phyloP scores from a whole-genome alignment of 92 coral and sea anemone genomes.

The Bergia puertoricense region DNA sequence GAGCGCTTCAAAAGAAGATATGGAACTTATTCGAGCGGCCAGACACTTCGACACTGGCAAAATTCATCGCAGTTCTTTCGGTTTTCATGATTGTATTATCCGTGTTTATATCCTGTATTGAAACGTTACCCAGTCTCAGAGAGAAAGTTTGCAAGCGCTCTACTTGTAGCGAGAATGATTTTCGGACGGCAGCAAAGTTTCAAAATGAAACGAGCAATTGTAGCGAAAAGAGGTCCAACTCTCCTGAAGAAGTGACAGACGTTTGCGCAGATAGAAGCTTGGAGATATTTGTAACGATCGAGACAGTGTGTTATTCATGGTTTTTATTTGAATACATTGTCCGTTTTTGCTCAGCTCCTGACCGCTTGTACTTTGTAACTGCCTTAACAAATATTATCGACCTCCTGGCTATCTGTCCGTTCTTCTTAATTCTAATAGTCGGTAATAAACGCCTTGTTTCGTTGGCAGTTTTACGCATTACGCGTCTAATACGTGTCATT shows the following conservation, averaged over 20 bases:
- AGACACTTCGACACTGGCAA: conserved; percentile 81
- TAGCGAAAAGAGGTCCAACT: conserved; percentile 11
- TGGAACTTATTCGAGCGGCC: conserved; percentile 96
- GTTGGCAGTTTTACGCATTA: conserved; percentile 72
- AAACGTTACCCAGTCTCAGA: conserved; percentile 67
- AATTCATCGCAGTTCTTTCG: conserved; percentile 72
- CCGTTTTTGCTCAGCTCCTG: conserved; percentile 87
- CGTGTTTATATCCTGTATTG: conserved; percentile 76
- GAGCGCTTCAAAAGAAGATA: conserved; percentile 55
- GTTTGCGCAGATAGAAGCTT: conserved; percentile 39
- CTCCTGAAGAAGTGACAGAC: background rate
- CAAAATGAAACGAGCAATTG: conserved; percentile 12
- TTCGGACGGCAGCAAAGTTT: conserved; percentile 16
- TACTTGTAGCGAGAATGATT: conserved; percentile 31
- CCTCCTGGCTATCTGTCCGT: conserved; percentile 89
- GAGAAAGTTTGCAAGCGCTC: conserved; percentile 49
- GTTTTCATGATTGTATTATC: conserved; percentile 77
- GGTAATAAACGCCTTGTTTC: conserved; percentile 74
- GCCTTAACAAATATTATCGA: conserved; percentile 86
- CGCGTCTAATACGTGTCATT: conserved; percentile 79
- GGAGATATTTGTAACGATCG: conserved; percentile 68
- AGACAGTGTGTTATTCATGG: conserved; percentile 81
- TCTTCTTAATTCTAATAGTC: conserved; percentile 69
- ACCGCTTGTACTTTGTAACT: conserved; percentile 70
- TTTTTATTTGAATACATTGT: conserved; percentile 84